Percentiles rank a stretch among this genome's conserved stretches.
Evolutionary conservation across 1,140 invertebrate genomes (phyloP).

Genomic region (Choristoneura fumiferana): DNA sequence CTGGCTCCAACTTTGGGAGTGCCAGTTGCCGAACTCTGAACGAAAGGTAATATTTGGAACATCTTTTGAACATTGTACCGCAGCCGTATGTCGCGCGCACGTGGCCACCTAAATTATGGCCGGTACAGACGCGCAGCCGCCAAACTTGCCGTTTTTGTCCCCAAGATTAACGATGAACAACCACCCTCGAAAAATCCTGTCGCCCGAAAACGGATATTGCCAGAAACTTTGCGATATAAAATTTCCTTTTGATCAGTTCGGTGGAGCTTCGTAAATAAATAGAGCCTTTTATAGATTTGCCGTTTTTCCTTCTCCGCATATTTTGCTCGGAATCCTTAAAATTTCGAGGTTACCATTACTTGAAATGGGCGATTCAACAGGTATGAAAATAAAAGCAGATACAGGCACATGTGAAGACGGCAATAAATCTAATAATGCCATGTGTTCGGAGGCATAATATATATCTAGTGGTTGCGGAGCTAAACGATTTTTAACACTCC

Average conservation of each 20-base stretch:
- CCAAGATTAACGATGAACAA: constrained; percentile 73
- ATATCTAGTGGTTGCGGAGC: background rate
- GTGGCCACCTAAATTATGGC: constrained; percentile 64
- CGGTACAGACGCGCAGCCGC: constrained; percentile 49
- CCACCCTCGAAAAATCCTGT: constrained; percentile 64
- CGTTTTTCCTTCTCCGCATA: constrained; percentile 22
- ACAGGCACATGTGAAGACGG: background rate
- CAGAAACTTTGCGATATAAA: constrained; percentile 57
- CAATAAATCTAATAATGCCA: constrained; percentile 14
- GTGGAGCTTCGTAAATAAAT: constrained; percentile 53
- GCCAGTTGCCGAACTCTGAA: background rate
- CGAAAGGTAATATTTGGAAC: constrained; percentile 7
- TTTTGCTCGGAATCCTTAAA: constrained; percentile 13
- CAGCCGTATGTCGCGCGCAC: constrained; percentile 58
- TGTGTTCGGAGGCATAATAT: background rate
- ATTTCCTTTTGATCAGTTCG: constrained; percentile 50
- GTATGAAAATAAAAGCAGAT: constrained; percentile 9
- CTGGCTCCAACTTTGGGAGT: constrained; percentile 1
- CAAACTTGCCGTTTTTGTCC: constrained; percentile 67
- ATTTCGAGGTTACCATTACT: background rate
- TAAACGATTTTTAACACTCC: constrained; percentile 20
- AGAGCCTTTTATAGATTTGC: constrained; percentile 31
- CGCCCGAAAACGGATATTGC: constrained; percentile 61
- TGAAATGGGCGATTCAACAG: background rate
- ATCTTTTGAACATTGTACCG: constrained; percentile 14